These are phyloP conservation scores for Aulostomus chinensis DNA, from an alignment of 2,797 vertebrate genomes.

Conservation along the genomic window DNA sequence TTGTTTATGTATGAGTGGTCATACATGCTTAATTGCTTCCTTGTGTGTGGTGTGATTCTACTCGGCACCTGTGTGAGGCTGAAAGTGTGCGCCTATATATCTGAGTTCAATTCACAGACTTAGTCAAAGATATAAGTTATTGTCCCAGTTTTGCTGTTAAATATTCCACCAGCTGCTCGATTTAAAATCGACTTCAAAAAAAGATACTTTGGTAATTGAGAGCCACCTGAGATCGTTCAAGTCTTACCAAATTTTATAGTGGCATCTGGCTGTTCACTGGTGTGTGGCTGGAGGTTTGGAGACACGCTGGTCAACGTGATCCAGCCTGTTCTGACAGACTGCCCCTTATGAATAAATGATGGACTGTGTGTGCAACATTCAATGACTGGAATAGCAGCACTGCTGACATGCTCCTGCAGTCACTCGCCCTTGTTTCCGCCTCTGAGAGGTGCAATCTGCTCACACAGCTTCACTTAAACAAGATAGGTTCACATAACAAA, in stretches of 20 bases:
- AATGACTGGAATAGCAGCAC: slow-evolving; percentile 40
- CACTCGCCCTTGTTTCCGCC: slow-evolving; percentile 19
- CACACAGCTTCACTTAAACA: slow-evolving; percentile 6
- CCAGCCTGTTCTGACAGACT: slow-evolving; percentile 57
- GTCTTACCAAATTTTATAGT: slow-evolving; percentile 24
- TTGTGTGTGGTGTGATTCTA: slow-evolving; percentile 6
- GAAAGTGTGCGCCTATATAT: slow-evolving; percentile 13
- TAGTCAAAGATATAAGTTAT: slow-evolving; percentile 7
- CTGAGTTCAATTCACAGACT: slow-evolving; percentile 22
- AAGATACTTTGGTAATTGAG: slow-evolving; percentile 15
- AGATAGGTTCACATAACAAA: no score
- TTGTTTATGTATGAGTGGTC: slow-evolving; percentile 30
- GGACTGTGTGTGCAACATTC: slow-evolving; percentile 42
- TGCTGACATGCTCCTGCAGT: slow-evolving; percentile 18
- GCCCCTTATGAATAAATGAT: slow-evolving; percentile 73
- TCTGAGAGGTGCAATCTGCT: not conserved
- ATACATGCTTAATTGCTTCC: slow-evolving; percentile 20
- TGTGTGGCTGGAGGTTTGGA: slow-evolving; percentile 48
- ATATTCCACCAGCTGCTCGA: slow-evolving; percentile 5
- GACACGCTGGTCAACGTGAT: slow-evolving; percentile 43
- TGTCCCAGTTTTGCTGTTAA: slow-evolving; percentile 2
- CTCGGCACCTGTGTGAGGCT: slow-evolving; percentile 1
- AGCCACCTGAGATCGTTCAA: slow-evolving; percentile 7
- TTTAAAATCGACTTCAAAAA: slow-evolving; percentile 17
- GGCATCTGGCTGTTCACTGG: slow-evolving; percentile 9